Evolutionary conservation across 2,888 invertebrate species (phyloP), one percentile per base, ranked within the genome.

Genomic region (Scelioninae gen. 2): DNA sequence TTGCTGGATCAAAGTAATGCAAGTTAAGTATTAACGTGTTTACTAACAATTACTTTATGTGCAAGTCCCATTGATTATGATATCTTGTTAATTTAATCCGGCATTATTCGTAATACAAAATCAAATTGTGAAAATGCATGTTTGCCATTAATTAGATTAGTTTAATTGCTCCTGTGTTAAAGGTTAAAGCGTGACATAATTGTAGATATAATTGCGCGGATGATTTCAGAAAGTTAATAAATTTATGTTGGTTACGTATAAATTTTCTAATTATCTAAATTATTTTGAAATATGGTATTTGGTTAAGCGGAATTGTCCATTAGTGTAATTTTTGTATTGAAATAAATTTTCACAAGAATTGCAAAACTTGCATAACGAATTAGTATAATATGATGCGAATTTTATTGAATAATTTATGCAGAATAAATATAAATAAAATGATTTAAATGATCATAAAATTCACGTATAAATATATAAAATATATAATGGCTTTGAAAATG

Each of bases 171-270:
- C 19, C n/a, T n/a, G 10, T 55, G 60, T 53, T 46, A 69, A 69
- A 69, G 69, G 69, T 69, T 48, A 61, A 50, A 25, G 9, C 25
- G 37, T 61, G 61, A 53, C 52, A 53, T 69, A 52, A 58, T 67
- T 43, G 41, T 52, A 18, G 10, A 28, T 33, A 2, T 33, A 35
- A 60, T 10, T 37, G 46, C 7, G 31, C 28, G 2, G 43, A 50
- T 43, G 16, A 45, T 48, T 15, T 35, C 10, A 15, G 7, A 50
- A n/a, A 37, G 35, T 46, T 37, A 55, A 55, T 65, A 46, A 65
- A 55, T 65, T 46, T 45, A n/a, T 25, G 11, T 41, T 45, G 11
- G 53, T 61, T 50, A 50, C 7, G 31, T 50, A 13, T 16, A 60
- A 22, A 48, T 48, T 60, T 25, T 19, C 37, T 15, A 60, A 50